phyloP scores from a whole-genome alignment of 2,888 invertebrate species.

The Amiota communis region DNA sequence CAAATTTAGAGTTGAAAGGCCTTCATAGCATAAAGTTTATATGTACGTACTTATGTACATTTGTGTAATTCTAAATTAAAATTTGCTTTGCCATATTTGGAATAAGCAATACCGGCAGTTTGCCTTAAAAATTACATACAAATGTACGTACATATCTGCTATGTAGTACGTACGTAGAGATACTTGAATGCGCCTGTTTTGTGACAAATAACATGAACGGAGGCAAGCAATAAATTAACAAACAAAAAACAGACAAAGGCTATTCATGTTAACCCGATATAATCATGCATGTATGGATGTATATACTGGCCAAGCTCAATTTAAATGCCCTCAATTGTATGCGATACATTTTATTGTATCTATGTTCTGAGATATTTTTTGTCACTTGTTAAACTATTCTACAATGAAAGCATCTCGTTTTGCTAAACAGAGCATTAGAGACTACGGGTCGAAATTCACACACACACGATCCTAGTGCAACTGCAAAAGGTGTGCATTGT shows the following conservation, averaged over 20 bases:
- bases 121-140: background rate
- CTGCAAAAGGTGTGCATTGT: too few species aligned
- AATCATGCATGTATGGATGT: background rate
- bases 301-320: slow-evolving; percentile 6
- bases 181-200: too few species aligned
- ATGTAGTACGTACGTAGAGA: too few species aligned
- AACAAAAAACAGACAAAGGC: slow-evolving; percentile 6
- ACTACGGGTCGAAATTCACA: too few species aligned
- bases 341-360: slow-evolving; percentile 9
- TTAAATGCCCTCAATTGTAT: slow-evolving; percentile 16
- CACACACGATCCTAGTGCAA: too few species aligned
- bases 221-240: background rate
- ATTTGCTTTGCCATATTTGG: too few species aligned
- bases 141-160: background rate
- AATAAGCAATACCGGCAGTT: too few species aligned
- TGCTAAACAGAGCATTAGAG: too few species aligned
- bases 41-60: background rate
- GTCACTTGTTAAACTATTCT: background rate
- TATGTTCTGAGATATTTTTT: background rate
- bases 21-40: background rate
- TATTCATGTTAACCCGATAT: slow-evolving; percentile 3
- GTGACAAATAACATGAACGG: too few species aligned
- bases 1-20: slow-evolving; percentile 15
- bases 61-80: too few species aligned
- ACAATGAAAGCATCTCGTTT: too few species aligned